Conservation (phyloP, 2,113 vertebrate genomes). For the Lophotis ruficrista region DNA sequence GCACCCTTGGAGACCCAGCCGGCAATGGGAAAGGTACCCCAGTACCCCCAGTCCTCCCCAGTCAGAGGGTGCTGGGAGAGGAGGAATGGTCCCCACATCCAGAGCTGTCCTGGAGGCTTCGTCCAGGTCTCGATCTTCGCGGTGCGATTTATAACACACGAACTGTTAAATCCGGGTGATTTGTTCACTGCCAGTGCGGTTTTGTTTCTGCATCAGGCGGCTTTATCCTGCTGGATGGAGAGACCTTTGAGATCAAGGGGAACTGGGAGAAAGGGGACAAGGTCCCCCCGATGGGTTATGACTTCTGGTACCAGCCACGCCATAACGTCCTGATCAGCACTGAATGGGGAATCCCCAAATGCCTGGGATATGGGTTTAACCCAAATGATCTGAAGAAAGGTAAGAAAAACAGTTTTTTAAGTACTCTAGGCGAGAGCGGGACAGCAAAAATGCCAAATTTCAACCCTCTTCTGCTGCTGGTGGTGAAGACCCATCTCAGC, state of each 20-base stretch:
- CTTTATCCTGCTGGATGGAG: conserved; percentile 88
- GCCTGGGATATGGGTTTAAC: conserved; percentile 80
- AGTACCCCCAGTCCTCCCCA: not conserved
- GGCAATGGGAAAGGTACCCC: conserved; percentile 86
- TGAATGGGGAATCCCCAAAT: conserved; percentile 87
- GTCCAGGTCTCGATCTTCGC: not conserved
- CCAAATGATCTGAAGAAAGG: conserved; percentile 82
- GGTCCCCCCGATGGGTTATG: conserved; percentile 82
- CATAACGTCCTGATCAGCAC: conserved; percentile 95
- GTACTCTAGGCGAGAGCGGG: not conserved
- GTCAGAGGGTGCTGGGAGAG: not conserved
- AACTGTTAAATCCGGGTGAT: not conserved
- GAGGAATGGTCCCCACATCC: not conserved
- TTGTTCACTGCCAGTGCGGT: not conserved
- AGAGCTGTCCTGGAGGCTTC: not conserved
- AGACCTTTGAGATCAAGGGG: conserved; percentile 89
- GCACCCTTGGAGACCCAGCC: conserved; percentile 82
- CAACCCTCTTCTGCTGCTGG: not conserved
- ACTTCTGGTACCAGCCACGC: conserved; percentile 96
- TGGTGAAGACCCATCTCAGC: not conserved
- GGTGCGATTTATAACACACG: not conserved
- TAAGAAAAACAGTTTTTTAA: not conserved
- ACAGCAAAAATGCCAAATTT: too few species aligned
- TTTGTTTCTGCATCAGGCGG: conserved; percentile 74
- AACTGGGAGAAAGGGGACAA: conserved; percentile 87